Conservation (phyloP, 2,888 invertebrate genomes). For the Philereme transversata region DNA sequence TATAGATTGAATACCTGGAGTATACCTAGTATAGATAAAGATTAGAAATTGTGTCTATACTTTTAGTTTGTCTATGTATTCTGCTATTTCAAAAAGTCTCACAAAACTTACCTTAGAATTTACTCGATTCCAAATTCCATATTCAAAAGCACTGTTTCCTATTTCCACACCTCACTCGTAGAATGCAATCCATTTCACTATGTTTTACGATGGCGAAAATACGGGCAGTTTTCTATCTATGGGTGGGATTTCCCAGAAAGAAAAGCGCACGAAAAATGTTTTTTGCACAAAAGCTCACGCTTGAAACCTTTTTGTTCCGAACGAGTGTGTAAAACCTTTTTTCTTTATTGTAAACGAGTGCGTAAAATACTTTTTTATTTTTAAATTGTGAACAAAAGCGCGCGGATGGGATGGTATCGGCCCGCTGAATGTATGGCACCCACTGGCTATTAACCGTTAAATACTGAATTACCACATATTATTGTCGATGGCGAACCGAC, state of each 20-base stretch:
- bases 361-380: conserved; percentile 30
- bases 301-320: conserved; percentile 18
- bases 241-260: conserved; percentile 10
- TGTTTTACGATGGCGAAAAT: conserved; percentile 16
- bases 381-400: conserved; percentile 38
- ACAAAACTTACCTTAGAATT: conserved; percentile 17
- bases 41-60: too few species aligned
- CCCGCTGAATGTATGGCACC: conserved; percentile 47
- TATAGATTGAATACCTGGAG: too few species aligned
- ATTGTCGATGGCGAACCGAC: conserved; percentile 27
- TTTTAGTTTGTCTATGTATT: neutral
- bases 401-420: conserved; percentile 44
- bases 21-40: too few species aligned
- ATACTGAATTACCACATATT: conserved; percentile 43
- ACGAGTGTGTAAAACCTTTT: conserved; percentile 22
- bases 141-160: conserved; percentile 15
- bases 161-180: conserved; percentile 15
- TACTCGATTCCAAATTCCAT: conserved; percentile 16
- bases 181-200: conserved; percentile 27
- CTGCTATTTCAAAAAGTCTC: neutral
- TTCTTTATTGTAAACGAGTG: conserved; percentile 22
- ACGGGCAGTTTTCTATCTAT: neutral
- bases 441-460: conserved; percentile 48
- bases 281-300: conserved; percentile 19
- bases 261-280: conserved; percentile 14